Evolutionary conservation across 2,797 vertebrate genomes (phyloP), one percentile per base, ranked within the genome.

Genomic region (Enteromius paludinosus): DNA sequence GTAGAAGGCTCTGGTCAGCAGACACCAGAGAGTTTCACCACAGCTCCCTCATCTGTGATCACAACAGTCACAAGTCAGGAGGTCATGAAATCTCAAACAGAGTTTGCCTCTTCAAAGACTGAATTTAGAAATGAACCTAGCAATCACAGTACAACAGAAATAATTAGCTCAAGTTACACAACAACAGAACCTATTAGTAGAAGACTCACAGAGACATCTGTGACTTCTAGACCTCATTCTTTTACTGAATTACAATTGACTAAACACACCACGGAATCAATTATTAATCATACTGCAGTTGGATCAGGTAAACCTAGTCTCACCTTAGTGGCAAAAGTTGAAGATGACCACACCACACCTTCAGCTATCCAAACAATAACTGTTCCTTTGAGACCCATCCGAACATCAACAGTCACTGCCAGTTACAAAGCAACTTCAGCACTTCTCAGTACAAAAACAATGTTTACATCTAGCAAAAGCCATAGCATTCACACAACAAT

Each of bases 21-120:
- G 15, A 68, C 35, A 33, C 47, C 35, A 77, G 59, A 73, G 30
- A 45, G 47, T 20, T 38, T 75, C 7, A 75, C 62, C 30, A 69
- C 43, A 52, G 68, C 33, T 12, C 5, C 56, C 61, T 79, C 52
- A 59, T 69, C 77, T 76, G 20, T 72, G 11, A 23, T 52, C 20
- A 74, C n/a, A 43, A 82, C 62, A 80, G 25, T 54, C 17, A 74
- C 79, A 86, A 59, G 33, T 52, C 25, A 78, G 47, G 68, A 83
- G 25, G 68, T 41, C 54, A 80, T 64, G 17, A 65, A 23, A 69
- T 61, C 25, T 68, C 30, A 45, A 43, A 75, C 15, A 61, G 54
- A 73, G 20, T 23, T 77, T 18, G 41, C 11, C 56, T 30, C 59
- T 28, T 45, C 41, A 45, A 25, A 20, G 18, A 41, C 23, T 56